These are phyloP conservation scores for Glomeris maerens DNA, from an alignment of 1,140 invertebrate genomes.

Conservation along the genomic window DNA sequence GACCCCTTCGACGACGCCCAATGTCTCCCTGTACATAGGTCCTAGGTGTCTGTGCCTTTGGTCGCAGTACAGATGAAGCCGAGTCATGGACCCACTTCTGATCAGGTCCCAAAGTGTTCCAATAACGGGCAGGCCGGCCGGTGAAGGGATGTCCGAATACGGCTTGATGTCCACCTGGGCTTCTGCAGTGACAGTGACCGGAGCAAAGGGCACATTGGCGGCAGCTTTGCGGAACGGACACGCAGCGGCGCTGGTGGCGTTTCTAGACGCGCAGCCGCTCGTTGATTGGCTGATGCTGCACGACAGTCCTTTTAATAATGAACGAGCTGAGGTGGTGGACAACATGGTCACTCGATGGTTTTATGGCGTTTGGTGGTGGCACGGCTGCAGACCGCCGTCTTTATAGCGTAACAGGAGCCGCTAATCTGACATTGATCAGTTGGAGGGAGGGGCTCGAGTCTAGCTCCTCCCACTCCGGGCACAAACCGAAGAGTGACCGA, in stretches of 20 bases:
- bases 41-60: conserved; percentile 53
- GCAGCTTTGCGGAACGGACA: not conserved
- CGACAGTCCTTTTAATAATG: too few species aligned
- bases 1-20: conserved; percentile 49
- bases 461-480: too few species aligned
- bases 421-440: too few species aligned
- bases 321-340: too few species aligned
- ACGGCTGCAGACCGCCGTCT: too few species aligned
- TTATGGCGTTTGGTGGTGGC: too few species aligned
- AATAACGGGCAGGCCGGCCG: conserved; percentile 38
- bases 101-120: conserved; percentile 39
- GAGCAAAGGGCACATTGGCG: not conserved
- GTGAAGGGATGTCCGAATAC: conserved; percentile 27
- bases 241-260: too few species aligned
- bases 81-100: conserved; percentile 34
- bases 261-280: not conserved
- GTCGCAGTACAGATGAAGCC: conserved; percentile 24
- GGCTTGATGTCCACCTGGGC: conserved; percentile 1
- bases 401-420: too few species aligned
- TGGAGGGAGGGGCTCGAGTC: too few species aligned
- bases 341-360: too few species aligned
- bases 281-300: too few species aligned
- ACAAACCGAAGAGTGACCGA: too few species aligned
- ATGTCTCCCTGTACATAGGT: conserved; percentile 51
- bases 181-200: not conserved